Evolutionary conservation across 2,888 invertebrate species (phyloP).

Genomic region (Rhopalosiphum nymphaeae): DNA sequence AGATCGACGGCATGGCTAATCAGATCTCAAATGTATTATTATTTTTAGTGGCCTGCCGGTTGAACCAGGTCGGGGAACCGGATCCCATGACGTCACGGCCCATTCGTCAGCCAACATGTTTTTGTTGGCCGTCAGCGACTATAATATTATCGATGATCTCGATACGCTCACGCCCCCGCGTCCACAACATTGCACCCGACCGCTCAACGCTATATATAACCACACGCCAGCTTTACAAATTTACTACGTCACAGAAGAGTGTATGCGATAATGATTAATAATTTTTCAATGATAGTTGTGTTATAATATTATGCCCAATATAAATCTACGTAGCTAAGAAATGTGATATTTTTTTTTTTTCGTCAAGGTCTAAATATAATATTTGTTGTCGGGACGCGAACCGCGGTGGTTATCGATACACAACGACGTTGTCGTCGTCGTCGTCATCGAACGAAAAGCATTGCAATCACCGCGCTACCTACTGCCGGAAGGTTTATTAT

Average conservation of each 20-base stretch:
- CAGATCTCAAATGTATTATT: not conserved
- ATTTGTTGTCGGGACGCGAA: not conserved
- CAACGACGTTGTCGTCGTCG: not conserved
- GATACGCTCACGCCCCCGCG: not conserved
- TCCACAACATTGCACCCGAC: not conserved
- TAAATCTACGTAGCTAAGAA: not conserved
- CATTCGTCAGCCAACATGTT: constrained; percentile 23
- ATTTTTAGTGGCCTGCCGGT: constrained; percentile 8
- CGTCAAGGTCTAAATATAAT: not conserved
- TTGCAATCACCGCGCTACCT: not conserved
- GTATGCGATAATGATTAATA: not conserved
- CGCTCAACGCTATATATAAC: not conserved
- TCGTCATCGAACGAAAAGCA: not conserved
- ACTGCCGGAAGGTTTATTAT: not conserved
- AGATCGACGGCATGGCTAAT: not conserved
- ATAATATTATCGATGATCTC: not conserved
- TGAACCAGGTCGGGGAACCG: constrained; percentile 63
- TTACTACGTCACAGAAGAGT: not conserved
- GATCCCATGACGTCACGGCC: constrained; percentile 60
- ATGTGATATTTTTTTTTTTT: not conserved
- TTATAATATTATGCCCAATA: not conserved
- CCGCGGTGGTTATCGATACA: not conserved
- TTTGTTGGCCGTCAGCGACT: not conserved
- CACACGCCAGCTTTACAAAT: not conserved
- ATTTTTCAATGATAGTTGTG: not conserved